Conservation (phyloP, 37 sponge, comb jelly and placozoan species). For the Dysidea cf. avara region DNA sequence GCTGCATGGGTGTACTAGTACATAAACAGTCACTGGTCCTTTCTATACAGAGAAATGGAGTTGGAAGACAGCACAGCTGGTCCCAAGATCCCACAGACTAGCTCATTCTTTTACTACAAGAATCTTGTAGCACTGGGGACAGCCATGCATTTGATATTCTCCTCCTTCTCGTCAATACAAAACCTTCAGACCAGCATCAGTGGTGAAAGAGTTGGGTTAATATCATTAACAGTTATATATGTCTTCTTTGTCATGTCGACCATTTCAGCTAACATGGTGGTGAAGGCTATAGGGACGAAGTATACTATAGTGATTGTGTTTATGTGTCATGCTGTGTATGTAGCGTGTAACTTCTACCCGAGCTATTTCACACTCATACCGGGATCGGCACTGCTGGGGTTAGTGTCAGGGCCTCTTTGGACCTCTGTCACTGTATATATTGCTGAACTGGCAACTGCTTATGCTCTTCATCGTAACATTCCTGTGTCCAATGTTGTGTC, state of each 20-base stretch:
- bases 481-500: slow-evolving; percentile 11
- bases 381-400: slow-evolving; percentile 41
- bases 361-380: slow-evolving; percentile 74
- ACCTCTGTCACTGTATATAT: slow-evolving; percentile 36
- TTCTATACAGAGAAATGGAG: too few relatives aligned
- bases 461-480: slow-evolving; percentile 19
- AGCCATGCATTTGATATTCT: too few relatives aligned
- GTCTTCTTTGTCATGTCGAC: slow-evolving; percentile 27
- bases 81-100: too few relatives aligned
- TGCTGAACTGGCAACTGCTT: slow-evolving; percentile 12
- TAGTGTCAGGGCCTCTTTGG: slow-evolving; percentile 55
- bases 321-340: slow-evolving; percentile 27
- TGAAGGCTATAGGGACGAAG: slow-evolving; percentile 43
- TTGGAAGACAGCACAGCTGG: too few relatives aligned
- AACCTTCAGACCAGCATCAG: slow-evolving; percentile 61
- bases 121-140: too few relatives aligned
- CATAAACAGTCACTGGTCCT: too few relatives aligned
- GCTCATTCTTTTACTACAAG: too few relatives aligned
- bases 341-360: slow-evolving; percentile 61
- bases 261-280: slow-evolving; percentile 22
- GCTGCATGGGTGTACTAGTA: too few relatives aligned
- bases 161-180: slow-evolving; percentile 35
- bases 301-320: slow-evolving; percentile 28
- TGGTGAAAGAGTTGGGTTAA: slow-evolving; percentile 33
- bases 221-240: slow-evolving; percentile 38